phyloP scores from a whole-genome alignment of 2,888 invertebrate genomes.

The Pherbina coryleti region DNA sequence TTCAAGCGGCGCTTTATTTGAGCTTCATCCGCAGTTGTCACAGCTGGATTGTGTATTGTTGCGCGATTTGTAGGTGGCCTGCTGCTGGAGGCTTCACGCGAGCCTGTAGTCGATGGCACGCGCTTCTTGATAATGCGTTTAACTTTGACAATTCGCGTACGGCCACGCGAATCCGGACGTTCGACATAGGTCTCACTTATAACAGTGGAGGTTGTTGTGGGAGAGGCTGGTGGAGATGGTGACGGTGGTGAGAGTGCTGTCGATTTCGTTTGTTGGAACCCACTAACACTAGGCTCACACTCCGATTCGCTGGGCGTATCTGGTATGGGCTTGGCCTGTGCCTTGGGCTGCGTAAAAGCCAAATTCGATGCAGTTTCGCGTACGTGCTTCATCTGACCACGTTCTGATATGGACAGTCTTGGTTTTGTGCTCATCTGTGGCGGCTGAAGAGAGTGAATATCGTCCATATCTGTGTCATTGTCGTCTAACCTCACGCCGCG shows the following conservation, averaged over 20 bases:
- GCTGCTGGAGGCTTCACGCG: slow-evolving; percentile 61
- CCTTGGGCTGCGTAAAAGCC: slow-evolving; percentile 51
- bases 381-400: slow-evolving; percentile 64
- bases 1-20: slow-evolving; percentile 42
- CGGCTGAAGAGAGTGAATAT: slow-evolving; percentile 47
- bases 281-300: slow-evolving; percentile 16
- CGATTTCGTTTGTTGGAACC: neutral
- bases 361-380: slow-evolving; percentile 58
- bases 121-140: slow-evolving; percentile 64
- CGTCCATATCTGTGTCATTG: slow-evolving; percentile 47
- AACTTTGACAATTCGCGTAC: slow-evolving; percentile 64
- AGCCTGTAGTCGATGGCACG: slow-evolving; percentile 64
- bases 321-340: slow-evolving; percentile 41
- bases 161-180: slow-evolving; percentile 64
- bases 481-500: slow-evolving; percentile 44
- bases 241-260: slow-evolving; percentile 45
- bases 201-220: slow-evolving; percentile 50
- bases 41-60: slow-evolving; percentile 33
- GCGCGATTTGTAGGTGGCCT: slow-evolving; percentile 50
- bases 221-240: slow-evolving; percentile 33
- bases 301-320: slow-evolving; percentile 53
- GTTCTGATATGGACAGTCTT: slow-evolving; percentile 65
- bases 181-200: slow-evolving; percentile 60
- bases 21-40: slow-evolving; percentile 16
- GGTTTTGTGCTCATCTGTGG: slow-evolving; percentile 57